Conservation (phyloP, 2,113 vertebrate species). For the Zosterops lateralis region DNA sequence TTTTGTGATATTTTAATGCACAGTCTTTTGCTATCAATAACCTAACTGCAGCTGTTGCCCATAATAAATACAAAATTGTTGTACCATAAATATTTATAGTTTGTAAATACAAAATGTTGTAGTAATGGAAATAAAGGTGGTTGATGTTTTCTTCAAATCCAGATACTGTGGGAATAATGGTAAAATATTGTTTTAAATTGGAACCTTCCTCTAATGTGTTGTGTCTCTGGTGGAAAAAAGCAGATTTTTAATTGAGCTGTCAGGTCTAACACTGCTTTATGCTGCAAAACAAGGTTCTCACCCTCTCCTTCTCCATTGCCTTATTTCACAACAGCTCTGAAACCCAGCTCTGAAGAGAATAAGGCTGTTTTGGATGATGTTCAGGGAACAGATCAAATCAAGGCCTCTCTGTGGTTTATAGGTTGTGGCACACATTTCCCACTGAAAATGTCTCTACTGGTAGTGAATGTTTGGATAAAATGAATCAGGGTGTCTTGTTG, state of each 20-base stretch:
- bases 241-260: background rate
- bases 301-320: slow-evolving; percentile 2
- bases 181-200: background rate
- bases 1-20: background rate
- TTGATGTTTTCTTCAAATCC: background rate
- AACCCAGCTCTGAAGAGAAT: background rate
- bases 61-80: background rate
- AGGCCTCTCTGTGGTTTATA: background rate
- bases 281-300: slow-evolving; percentile 24
- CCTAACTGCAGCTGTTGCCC: background rate
- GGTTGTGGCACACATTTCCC: slow-evolving; percentile 28
- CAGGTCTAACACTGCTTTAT: background rate
- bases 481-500: background rate
- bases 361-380: background rate
- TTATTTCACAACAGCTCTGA: background rate
- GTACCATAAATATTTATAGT: background rate
- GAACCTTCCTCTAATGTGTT: background rate
- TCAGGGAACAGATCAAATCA: slow-evolving; percentile 5
- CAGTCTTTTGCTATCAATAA: background rate
- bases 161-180: background rate
- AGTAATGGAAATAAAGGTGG: background rate
- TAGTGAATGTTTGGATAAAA: background rate
- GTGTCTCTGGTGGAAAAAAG: background rate
- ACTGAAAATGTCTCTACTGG: background rate
- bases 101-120: background rate